Evolutionary conservation across 1,140 invertebrate species (phyloP).

Genomic region (Lanistes nyassanus): DNA sequence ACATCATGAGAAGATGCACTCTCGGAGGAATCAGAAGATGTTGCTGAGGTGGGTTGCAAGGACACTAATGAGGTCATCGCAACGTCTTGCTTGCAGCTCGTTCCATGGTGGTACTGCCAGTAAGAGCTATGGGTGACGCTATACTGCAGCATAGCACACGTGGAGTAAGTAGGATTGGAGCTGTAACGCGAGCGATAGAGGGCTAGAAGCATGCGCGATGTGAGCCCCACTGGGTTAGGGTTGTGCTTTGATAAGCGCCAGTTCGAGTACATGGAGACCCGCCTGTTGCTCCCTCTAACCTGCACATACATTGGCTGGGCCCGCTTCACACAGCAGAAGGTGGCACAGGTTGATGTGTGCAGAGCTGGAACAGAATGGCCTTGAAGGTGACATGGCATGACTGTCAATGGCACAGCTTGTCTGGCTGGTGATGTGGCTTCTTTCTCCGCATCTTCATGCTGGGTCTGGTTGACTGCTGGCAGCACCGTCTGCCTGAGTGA

Average conservation of each 20-base stretch:
- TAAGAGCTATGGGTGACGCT: slow-evolving; percentile 63
- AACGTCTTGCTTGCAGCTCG: slow-evolving; percentile 36
- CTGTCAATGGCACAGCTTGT: no score
- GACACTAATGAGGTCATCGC: slow-evolving; percentile 3
- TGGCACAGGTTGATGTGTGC: slow-evolving; percentile 69
- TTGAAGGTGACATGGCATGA: slow-evolving; percentile 24
- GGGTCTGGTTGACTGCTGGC: no score
- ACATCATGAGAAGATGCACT: slow-evolving; percentile 10
- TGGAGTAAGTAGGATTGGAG: slow-evolving; percentile 76
- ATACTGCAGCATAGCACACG: slow-evolving; percentile 69
- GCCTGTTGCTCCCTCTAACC: slow-evolving; percentile 77
- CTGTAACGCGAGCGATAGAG: slow-evolving; percentile 55
- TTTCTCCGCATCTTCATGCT: no score
- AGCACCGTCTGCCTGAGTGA: no score
- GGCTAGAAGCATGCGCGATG: slow-evolving; percentile 75
- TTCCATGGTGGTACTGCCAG: slow-evolving; percentile 54
- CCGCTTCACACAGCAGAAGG: slow-evolving; percentile 89
- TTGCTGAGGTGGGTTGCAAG: not conserved
- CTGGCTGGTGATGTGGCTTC: no score
- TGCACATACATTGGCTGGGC: slow-evolving; percentile 94
- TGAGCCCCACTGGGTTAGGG: slow-evolving; percentile 78
- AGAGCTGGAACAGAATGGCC: slow-evolving; percentile 59
- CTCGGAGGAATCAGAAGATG: not conserved
- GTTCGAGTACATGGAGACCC: slow-evolving; percentile 97
- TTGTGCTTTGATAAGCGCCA: slow-evolving; percentile 78